These are phyloP conservation scores for Petrocephalus sullivani DNA, from an alignment of 2,797 vertebrate species.

Conservation along the genomic window DNA sequence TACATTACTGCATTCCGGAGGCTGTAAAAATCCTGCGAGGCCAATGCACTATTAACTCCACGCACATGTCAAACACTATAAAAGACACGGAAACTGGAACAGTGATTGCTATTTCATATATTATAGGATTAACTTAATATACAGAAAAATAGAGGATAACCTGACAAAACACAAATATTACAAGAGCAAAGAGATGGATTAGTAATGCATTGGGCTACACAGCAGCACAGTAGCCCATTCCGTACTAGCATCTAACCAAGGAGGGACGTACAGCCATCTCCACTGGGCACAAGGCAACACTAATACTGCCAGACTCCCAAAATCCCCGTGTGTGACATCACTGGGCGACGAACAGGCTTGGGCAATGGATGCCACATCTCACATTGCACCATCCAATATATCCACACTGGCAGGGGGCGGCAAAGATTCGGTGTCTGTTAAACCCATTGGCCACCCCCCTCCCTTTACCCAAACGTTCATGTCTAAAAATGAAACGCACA, in stretches of 20 bases:
- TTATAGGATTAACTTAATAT: neutral
- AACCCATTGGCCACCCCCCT: slow-evolving; percentile 22
- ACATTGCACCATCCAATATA: neutral
- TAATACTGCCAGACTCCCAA: slow-evolving; percentile 48
- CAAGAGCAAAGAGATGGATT: slow-evolving; percentile 28
- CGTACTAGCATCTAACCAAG: slow-evolving; percentile 46
- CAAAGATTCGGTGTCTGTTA: neutral
- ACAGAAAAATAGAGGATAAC: neutral
- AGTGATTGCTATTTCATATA: slow-evolving; percentile 6
- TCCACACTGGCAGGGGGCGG: neutral
- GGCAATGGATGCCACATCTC: neutral
- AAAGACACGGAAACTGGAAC: neutral
- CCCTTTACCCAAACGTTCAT: slow-evolving; percentile 58
- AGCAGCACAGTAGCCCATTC: slow-evolving; percentile 63
- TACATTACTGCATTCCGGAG: neutral
- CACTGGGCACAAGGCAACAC: slow-evolving; percentile 58
- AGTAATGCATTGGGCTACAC: slow-evolving; percentile 60
- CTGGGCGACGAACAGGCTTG: neutral
- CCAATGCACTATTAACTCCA: neutral
- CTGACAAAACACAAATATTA: neutral
- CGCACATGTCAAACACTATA: neutral
- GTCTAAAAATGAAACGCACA: slow-evolving; percentile 44
- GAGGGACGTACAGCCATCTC: slow-evolving; percentile 59
- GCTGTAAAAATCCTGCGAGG: neutral
- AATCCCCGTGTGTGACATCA: slow-evolving; percentile 23